Percentiles rank a stretch among this genome's conserved stretches.
phyloP scores from a whole-genome alignment of 1,140 invertebrate genomes.

The Drosophila parabipectinata region DNA sequence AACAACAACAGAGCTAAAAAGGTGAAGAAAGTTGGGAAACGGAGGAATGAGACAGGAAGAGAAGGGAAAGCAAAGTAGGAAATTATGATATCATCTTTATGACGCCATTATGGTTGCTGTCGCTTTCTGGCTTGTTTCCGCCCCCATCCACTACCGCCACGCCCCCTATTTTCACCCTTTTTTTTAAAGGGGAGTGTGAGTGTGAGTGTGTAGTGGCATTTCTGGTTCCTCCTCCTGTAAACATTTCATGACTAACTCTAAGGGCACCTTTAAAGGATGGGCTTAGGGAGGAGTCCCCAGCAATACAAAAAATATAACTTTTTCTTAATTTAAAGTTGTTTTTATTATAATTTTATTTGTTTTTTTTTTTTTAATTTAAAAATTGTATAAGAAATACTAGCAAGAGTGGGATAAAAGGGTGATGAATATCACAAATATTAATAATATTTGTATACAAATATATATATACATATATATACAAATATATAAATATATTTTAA shows the following conservation, averaged over 20 bases:
- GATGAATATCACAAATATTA: no score
- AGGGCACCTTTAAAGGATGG: no score
- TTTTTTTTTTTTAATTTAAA: no score
- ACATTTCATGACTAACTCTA: constrained; percentile 63
- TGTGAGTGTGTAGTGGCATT: constrained; percentile 19
- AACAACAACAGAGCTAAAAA: background rate
- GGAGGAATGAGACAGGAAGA: background rate
- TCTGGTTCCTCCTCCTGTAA: constrained; percentile 41
- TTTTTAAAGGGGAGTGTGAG: constrained; percentile 7
- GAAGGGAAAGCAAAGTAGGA: constrained; percentile 72
- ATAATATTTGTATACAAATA: no score
- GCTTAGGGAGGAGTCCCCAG: no score
- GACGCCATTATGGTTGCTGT: constrained; percentile 74
- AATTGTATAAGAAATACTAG: no score
- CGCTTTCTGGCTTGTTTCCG: constrained; percentile 23
- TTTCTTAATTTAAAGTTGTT: no score
- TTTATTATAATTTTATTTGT: no score
- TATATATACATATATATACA: no score
- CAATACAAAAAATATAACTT: no score
- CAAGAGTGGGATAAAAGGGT: no score
- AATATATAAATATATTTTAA: no score
- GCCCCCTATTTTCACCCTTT: constrained; percentile 22
- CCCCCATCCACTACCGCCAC: background rate
- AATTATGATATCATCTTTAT: constrained; percentile 82
- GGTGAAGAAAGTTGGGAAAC: background rate